Evolutionary conservation across 2,797 vertebrate genomes (phyloP), one percentile per base, ranked within the genome.

Genomic region (Coilia nasus): DNA sequence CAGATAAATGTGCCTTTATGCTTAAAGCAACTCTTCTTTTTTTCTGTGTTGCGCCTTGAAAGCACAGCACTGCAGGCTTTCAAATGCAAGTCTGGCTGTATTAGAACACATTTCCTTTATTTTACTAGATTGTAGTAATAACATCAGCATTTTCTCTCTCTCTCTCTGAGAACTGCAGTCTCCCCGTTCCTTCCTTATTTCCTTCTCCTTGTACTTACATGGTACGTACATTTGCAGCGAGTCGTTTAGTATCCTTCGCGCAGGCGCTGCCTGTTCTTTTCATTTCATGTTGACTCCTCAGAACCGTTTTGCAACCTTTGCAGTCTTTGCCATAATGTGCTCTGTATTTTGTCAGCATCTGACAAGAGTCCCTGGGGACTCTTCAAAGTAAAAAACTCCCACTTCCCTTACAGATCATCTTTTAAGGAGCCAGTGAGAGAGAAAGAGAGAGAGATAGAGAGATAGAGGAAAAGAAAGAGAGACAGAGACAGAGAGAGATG

Each of bases 231-330:
- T 88, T 90, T 90, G 90, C 80, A 85, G 71, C 87, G 89, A 87
- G 91, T 92, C 88, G 84, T 88, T 87, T 85, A 71, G 57, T 35
- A 57, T 86, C 47, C 64, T 84, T 85, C 50, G 50, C 7, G 50
- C 50, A 54, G 50, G 2, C 41, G 19, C 15, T 6, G 71, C 23
- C 71, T 35, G 67, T 28, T 78, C 85, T 90, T 91, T 92, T 93
- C 88, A 90, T 94, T 92, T 91, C 89, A 90, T 90, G 86, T 88
- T 93, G 91, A 91, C 92, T 93, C 91, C 80, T 91, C 88, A 87
- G 89, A 92, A 93, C 89, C 87, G 89, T 94, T 94, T 87, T 93
- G 93, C 93, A 93, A 94, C 89, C 90, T 81, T 85, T 88, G 91
- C 91, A 89, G 86, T 89, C 87, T 86, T 85, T 84, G 80, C 88